phyloP scores from a whole-genome alignment of 2,113 vertebrate genomes.

The Pelecanoides urinatrix region DNA sequence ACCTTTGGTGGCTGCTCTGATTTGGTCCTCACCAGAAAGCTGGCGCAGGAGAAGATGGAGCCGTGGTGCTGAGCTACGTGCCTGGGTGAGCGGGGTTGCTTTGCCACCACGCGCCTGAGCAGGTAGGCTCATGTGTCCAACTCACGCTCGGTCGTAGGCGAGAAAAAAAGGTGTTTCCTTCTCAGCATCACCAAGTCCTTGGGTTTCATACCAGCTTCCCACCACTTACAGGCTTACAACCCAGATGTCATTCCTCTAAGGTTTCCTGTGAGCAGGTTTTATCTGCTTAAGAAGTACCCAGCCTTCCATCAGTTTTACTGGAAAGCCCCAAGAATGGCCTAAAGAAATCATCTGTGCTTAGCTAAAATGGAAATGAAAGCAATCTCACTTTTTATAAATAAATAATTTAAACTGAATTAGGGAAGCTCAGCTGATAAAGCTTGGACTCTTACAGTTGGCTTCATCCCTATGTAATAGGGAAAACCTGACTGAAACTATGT shows the following conservation, averaged over 20 bases:
- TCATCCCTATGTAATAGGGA: neutral
- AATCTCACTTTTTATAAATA: neutral
- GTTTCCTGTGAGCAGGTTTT: neutral
- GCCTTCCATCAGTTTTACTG: neutral
- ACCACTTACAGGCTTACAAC: neutral
- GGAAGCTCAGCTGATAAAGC: neutral
- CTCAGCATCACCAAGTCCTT: too few relatives aligned
- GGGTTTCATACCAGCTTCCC: neutral
- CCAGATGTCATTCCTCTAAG: neutral
- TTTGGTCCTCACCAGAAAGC: neutral
- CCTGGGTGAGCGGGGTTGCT: neutral
- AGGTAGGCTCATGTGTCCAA: neutral
- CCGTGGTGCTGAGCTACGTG: neutral
- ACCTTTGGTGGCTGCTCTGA: neutral
- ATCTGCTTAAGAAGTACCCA: neutral
- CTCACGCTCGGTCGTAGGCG: neutral
- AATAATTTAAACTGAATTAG: neutral
- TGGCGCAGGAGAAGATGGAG: neutral
- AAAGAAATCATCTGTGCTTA: neutral
- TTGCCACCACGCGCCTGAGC: neutral
- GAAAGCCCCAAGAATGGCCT: neutral
- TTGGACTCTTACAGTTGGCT: neutral
- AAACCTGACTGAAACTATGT: neutral
- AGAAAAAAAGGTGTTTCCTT: neutral
- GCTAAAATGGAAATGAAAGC: neutral